Percentiles rank a stretch among this genome's conserved stretches.
Conservation (phyloP, 2,113 vertebrate species). For the Lycaon pictus region DNA sequence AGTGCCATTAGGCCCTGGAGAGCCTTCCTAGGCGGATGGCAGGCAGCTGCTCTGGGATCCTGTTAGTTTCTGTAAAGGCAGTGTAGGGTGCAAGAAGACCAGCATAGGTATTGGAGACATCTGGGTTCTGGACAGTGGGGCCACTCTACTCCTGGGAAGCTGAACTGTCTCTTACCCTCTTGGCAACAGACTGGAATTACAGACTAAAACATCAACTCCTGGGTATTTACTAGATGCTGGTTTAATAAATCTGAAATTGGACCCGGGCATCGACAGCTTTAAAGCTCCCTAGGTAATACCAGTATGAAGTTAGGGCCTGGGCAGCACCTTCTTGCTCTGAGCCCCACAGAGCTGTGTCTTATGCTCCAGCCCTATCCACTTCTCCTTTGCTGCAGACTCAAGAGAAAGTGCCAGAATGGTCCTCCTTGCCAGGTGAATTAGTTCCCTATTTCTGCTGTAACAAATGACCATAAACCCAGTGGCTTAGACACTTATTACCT, state of each 20-base stretch:
- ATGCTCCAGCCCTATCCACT: no score
- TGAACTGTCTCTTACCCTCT: background rate
- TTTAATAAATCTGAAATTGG: background rate
- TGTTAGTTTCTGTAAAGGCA: background rate
- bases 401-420: no score
- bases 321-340: background rate
- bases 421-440: background rate
- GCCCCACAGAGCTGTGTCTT: background rate
- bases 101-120: accelerated
- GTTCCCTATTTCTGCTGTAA: background rate
- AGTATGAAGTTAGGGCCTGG: background rate
- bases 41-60: background rate
- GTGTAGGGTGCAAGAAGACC: accelerated
- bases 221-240: background rate
- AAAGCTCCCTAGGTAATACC: background rate
- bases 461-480: background rate
- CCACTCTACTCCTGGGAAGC: background rate
- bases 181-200: background rate
- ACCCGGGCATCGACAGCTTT: background rate
- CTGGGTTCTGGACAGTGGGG: accelerated
- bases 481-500: background rate
- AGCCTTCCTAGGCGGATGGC: background rate
- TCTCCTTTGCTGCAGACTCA: background rate
- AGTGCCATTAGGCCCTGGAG: background rate
- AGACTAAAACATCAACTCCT: background rate